Conservation (phyloP, 2,797 vertebrate species). For the Petrocephalus schoutedeni region DNA sequence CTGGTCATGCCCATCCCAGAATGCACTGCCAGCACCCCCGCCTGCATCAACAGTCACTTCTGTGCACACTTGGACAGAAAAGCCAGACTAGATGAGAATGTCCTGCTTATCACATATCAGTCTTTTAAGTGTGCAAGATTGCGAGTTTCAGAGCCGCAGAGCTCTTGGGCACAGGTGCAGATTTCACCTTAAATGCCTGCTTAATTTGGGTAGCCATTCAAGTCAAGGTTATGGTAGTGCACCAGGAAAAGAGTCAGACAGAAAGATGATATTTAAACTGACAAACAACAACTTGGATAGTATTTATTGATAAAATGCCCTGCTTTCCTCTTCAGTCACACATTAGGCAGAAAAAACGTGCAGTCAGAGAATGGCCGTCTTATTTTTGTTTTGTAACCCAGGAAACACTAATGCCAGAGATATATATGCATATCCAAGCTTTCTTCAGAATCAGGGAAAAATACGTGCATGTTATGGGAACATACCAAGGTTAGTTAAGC, state of each 20-base stretch:
- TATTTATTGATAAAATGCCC: slow-evolving; percentile 2
- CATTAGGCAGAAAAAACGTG: background rate
- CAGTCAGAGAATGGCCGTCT: background rate
- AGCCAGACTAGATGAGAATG: background rate
- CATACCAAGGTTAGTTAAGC: slow-evolving; percentile 53
- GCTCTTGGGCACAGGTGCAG: background rate
- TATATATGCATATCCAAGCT: slow-evolving; percentile 12
- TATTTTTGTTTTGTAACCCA: slow-evolving; percentile 24
- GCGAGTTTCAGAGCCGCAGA: background rate
- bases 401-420: slow-evolving; percentile 29
- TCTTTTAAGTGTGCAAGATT: background rate
- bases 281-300: background rate
- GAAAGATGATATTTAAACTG: slow-evolving; percentile 4
- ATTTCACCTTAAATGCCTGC: background rate
- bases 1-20: slow-evolving; percentile 3
- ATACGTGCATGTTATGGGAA: slow-evolving; percentile 53
- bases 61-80: background rate
- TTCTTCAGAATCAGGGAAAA: slow-evolving; percentile 23
- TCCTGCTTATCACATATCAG: background rate
- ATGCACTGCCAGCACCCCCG: background rate
- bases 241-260: background rate
- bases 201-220: background rate
- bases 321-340: slow-evolving; percentile 10
- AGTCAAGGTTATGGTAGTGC: background rate
- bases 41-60: background rate